Conservation (phyloP, 2,888 invertebrate species). For the Xestia xanthographa region DNA sequence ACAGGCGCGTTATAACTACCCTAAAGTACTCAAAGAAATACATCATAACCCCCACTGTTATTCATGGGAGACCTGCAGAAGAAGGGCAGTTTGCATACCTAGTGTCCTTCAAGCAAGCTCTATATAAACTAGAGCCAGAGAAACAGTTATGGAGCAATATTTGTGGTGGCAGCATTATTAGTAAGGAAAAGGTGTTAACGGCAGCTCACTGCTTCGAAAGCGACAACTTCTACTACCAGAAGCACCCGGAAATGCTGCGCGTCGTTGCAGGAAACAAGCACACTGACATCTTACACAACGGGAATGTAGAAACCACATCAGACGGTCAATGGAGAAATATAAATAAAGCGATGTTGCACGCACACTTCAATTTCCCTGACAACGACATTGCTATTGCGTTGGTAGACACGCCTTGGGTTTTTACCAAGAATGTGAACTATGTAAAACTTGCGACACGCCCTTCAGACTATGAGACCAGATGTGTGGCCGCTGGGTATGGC, state of each 20-base stretch:
- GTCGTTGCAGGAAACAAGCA: conserved; percentile 76
- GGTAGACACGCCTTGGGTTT: conserved; percentile 69
- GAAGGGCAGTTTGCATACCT: conserved; percentile 77
- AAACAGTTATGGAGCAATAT: conserved; percentile 74
- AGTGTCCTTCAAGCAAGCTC: conserved; percentile 79
- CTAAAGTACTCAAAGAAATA: conserved; percentile 76
- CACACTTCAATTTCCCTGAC: conserved; percentile 44
- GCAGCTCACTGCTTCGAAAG: conserved; percentile 85
- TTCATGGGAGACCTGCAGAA: conserved; percentile 74
- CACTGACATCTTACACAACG: conserved; percentile 69
- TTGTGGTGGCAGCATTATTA: conserved; percentile 82
- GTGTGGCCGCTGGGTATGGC: conserved; percentile 78
- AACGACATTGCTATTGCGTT: conserved; percentile 78
- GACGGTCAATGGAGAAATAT: conserved; percentile 53
- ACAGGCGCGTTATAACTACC: conserved; percentile 77
- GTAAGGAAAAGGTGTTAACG: conserved; percentile 72
- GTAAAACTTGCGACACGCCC: conserved; percentile 62
- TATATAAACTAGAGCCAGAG: conserved; percentile 29
- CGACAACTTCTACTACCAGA: conserved; percentile 71
- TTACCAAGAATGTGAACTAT: conserved; percentile 65
- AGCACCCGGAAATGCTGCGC: conserved; percentile 67
- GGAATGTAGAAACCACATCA: conserved; percentile 64
- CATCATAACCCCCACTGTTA: conserved; percentile 73
- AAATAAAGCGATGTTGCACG: conserved; percentile 30
- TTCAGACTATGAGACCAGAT: conserved; percentile 71